Evolutionary conservation across 2,888 invertebrate genomes (phyloP), one percentile per base, ranked within the genome.

Genomic region (Cancer borealis): DNA sequence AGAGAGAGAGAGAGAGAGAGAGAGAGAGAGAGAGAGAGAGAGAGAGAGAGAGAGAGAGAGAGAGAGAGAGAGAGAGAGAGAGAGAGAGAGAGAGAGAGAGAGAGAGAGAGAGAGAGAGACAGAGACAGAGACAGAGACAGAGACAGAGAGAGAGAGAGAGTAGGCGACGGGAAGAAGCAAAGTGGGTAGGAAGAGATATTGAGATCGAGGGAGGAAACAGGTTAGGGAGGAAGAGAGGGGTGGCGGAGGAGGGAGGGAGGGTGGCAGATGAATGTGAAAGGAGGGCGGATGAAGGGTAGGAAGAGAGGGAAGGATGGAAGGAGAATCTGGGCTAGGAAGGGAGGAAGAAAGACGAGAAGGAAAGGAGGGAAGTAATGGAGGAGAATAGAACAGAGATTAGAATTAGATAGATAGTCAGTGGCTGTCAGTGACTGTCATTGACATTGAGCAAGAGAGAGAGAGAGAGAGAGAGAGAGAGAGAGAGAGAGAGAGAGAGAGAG

Each of bases 21-120:
- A 84, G 84, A 84, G 84, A 84, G 84, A 84, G 84, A 84, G 84
- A 84, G 84, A 84, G 84, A 84, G 84, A 84, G 84, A 84, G 84
- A 84, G 84, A 84, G 84, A 84, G 84, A n/a, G n/a, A 84, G 84
- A 88, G 39, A 17, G 30, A 21, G 21, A 2, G n/a, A 87, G 87
- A 0, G n/a, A 45, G 6, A 88, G 10, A 60, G 91, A 60, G 90
- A 90, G 54, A 49, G 17, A 90, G 26, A 46, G 2, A 49, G 30
- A 87, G 26, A 26, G 45, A 45, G 26, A 45, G n/a, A 30, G 39
- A 30, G n/a, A 17, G n/a, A 45, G n/a, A 66, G 79, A 79, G 79
- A 79, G 79, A 79, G 79, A 79, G 79, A 79, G 79, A 79, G 79
- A 79, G 79, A 79, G 79, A 79, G 79, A 79, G 79, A 84, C 26